Evolutionary conservation across 2,113 vertebrate genomes (phyloP).

Genomic region (Boulengeromyrus knoepffleri): DNA sequence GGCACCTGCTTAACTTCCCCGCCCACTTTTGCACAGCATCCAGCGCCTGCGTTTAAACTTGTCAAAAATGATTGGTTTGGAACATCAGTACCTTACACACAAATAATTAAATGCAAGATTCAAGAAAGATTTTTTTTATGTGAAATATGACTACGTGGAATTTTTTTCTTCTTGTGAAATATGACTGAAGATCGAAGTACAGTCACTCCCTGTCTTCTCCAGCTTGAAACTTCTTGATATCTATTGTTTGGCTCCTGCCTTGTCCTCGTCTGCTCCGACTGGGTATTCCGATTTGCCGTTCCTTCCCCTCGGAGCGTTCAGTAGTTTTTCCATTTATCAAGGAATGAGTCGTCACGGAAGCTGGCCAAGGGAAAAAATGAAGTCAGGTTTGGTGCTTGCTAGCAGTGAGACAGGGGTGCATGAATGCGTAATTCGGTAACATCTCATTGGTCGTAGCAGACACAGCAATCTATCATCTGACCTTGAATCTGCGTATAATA

Average conservation of each 20-base stretch:
- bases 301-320: conserved; percentile 22
- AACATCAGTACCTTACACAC: not conserved
- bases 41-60: not conserved
- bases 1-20: not conserved
- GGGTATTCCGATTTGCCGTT: conserved; percentile 31
- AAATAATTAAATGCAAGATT: not conserved
- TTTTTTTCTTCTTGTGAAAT: not conserved
- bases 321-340: conserved; percentile 32
- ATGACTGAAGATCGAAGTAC: not conserved
- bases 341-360: not conserved
- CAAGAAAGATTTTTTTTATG: not conserved
- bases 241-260: conserved; percentile 21
- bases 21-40: not conserved
- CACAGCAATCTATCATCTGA: not conserved
- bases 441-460: not conserved
- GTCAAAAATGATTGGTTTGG: not conserved
- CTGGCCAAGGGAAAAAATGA: conserved; percentile 7
- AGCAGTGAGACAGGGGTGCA: not conserved
- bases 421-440: not conserved
- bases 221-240: not conserved
- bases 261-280: not conserved
- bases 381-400: not conserved
- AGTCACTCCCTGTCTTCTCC: not conserved
- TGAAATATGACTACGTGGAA: not conserved
- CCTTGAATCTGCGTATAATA: not conserved